These are phyloP conservation scores for Nomada fucata DNA, from an alignment of 2,888 invertebrate species.

Conservation along the genomic window DNA sequence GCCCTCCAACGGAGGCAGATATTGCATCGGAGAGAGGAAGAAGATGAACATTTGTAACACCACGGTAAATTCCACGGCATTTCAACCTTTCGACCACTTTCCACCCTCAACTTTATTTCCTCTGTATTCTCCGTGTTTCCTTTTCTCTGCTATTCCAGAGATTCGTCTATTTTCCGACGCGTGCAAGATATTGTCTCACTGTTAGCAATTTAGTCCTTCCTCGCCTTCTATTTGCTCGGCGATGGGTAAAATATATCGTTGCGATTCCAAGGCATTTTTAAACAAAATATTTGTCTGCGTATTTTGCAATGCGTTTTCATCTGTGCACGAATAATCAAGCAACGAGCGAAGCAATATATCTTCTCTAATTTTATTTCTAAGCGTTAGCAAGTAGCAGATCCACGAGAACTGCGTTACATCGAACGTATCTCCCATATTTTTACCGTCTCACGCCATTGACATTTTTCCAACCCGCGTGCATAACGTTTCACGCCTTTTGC, in stretches of 20 bases:
- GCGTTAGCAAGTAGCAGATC: no score
- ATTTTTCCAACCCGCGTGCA: not conserved
- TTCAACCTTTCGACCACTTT: not conserved
- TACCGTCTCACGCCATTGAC: not conserved
- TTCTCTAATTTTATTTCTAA: not conserved
- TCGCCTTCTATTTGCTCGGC: no score
- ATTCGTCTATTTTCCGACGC: no score
- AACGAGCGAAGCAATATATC: no score
- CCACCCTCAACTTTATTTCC: not conserved
- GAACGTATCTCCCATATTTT: no score
- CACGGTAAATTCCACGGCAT: slow-evolving; percentile 76
- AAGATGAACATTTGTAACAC: slow-evolving; percentile 86
- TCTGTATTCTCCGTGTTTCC: not conserved
- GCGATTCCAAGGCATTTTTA: no score
- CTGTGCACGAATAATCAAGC: no score
- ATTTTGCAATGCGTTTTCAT: no score
- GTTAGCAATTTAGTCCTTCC: not conserved
- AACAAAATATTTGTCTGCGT: no score
- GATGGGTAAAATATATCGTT: not conserved
- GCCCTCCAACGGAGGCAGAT: slow-evolving; percentile 92
- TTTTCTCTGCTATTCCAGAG: not conserved
- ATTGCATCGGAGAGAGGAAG: slow-evolving; percentile 93
- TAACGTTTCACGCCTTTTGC: not conserved
- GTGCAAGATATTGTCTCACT: not conserved
- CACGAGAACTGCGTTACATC: no score